Evolutionary conservation across 2,797 vertebrate species (phyloP).

Genomic region (Peromyscus nudipes): DNA sequence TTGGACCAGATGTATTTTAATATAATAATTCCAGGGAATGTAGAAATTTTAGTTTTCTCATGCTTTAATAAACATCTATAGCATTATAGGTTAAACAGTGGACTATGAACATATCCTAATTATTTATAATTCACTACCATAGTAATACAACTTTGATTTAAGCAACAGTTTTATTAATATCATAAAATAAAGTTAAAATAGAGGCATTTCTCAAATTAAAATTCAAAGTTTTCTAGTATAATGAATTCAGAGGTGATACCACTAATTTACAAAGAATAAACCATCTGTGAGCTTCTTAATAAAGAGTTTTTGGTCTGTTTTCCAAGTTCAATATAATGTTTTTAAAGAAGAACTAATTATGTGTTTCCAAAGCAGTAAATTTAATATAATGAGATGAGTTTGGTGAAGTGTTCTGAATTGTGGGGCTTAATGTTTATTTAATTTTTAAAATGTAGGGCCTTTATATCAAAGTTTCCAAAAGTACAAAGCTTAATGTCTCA

Average conservation of each 20-base stretch:
- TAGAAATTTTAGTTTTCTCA: not conserved
- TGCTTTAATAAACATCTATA: not conserved
- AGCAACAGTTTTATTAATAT: not conserved
- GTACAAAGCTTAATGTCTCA: not conserved
- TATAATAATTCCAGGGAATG: not conserved
- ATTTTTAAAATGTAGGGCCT: not conserved
- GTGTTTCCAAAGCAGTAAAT: not conserved
- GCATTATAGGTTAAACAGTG: not conserved
- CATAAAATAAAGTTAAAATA: not conserved
- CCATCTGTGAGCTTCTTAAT: not conserved
- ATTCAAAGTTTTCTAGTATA: not conserved
- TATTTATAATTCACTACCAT: not conserved
- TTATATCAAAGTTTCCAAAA: not conserved
- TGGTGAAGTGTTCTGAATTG: not conserved
- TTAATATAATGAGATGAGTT: not conserved
- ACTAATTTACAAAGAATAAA: not conserved
- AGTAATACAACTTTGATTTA: not conserved
- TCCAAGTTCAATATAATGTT: not conserved
- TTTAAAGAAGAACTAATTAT: not conserved
- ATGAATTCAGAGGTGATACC: not conserved
- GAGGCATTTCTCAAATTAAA: not conserved
- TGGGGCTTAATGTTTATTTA: not conserved
- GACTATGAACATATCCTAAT: not conserved
- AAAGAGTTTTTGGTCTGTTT: not conserved
- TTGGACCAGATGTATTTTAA: not conserved